These are phyloP conservation scores for Amblyteles armatorius DNA, from an alignment of 2,888 invertebrate species.

Conservation along the genomic window DNA sequence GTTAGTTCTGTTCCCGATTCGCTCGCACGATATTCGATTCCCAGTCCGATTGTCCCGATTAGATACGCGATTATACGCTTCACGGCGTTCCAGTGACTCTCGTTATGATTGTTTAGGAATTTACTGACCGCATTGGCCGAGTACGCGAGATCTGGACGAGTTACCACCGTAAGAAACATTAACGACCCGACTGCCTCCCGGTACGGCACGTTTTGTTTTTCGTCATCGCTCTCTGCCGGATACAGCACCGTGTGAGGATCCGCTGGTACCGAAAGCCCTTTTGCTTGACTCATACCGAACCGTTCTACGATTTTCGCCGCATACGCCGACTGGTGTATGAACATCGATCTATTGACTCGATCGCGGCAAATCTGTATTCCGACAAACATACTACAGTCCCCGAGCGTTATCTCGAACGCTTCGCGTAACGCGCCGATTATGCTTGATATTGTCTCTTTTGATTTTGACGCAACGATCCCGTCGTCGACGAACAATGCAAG, in stretches of 20 bases:
- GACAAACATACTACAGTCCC: neutral
- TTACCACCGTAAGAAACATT: conserved; percentile 55
- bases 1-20: neutral
- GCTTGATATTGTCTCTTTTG: neutral
- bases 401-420: conserved; percentile 31
- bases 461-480: conserved; percentile 41
- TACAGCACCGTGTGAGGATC: neutral
- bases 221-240: neutral
- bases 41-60: conserved; percentile 39
- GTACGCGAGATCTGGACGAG: conserved; percentile 54
- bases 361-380: conserved; percentile 63
- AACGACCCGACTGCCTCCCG: conserved; percentile 58
- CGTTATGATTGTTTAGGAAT: conserved; percentile 51
- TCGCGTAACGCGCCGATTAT: conserved; percentile 30
- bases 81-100: conserved; percentile 56
- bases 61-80: conserved; percentile 56
- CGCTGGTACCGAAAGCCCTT: conserved; percentile 9
- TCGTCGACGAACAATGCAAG: conserved; percentile 44
- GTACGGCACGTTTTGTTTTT: conserved; percentile 41
- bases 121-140: conserved; percentile 53
- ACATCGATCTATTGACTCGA: conserved; percentile 53
- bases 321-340: conserved; percentile 62
- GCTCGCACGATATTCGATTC: neutral
- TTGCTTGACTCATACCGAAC: conserved; percentile 60
- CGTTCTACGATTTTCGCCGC: conserved; percentile 48